Evolutionary conservation across 2,888 invertebrate species (phyloP).

Genomic region (Drosophila barbarae): DNA sequence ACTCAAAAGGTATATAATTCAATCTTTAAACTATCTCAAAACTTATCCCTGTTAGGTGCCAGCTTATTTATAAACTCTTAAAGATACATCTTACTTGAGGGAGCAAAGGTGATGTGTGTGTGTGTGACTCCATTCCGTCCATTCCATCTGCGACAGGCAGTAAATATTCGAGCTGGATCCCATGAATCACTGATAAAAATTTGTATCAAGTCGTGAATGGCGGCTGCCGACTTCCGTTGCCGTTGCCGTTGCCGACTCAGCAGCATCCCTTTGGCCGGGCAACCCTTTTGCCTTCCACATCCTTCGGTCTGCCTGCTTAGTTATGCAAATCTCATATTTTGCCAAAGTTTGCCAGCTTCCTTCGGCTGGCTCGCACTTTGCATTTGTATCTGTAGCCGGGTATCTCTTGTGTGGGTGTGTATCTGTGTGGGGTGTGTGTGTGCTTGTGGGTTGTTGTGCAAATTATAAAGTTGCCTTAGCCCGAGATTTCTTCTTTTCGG

Average conservation of each 20-base stretch:
- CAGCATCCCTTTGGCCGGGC: not conserved
- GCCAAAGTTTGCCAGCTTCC: slow-evolving; percentile 47
- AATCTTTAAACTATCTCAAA: slow-evolving; percentile 1
- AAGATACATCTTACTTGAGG: slow-evolving; percentile 2
- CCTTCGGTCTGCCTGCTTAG: slow-evolving; percentile 31
- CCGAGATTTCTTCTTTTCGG: slow-evolving; percentile 9
- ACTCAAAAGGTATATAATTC: not conserved
- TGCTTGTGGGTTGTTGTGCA: slow-evolving; percentile 23
- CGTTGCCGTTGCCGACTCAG: slow-evolving; percentile 6
- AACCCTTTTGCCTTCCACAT: slow-evolving; percentile 5
- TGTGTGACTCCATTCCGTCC: not conserved
- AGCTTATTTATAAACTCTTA: slow-evolving; percentile 4
- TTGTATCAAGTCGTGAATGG: slow-evolving; percentile 16
- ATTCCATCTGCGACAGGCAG: slow-evolving; percentile 7
- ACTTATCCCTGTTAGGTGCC: not conserved
- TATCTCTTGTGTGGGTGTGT: not conserved
- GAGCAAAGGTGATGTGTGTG: not conserved
- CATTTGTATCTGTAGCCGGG: slow-evolving; percentile 4
- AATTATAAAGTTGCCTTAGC: slow-evolving; percentile 57
- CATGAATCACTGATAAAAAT: slow-evolving; percentile 35
- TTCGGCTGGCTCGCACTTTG: slow-evolving; percentile 8
- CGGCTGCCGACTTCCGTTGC: slow-evolving; percentile 22
- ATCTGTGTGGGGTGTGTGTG: slow-evolving; percentile 4
- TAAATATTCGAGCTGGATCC: slow-evolving; percentile 15
- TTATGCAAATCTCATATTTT: slow-evolving; percentile 61